phyloP scores from a whole-genome alignment of 2,797 vertebrate species.

The Betta splendens region DNA sequence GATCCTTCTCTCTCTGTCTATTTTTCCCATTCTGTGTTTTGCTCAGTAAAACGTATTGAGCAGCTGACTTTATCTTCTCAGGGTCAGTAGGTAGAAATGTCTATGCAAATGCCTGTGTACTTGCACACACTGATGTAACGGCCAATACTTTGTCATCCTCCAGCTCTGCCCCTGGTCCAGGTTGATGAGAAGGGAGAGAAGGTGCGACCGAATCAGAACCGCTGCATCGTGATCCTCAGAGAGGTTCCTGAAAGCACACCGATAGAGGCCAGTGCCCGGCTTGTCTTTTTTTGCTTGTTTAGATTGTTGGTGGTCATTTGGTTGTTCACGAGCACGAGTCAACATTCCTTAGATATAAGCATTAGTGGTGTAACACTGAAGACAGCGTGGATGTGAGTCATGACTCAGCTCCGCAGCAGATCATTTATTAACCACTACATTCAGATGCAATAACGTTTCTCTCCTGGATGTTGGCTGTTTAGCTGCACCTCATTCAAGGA shows the following conservation, averaged over 20 bases:
- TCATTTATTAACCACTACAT: not conserved
- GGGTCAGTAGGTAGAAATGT: too few species aligned
- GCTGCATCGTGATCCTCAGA: slow-evolving; percentile 97
- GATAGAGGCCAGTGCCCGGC: slow-evolving; percentile 85
- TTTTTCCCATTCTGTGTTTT: too few species aligned
- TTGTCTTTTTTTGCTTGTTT: not conserved
- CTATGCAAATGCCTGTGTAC: too few species aligned
- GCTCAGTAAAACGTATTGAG: too few species aligned
- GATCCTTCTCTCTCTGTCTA: too few species aligned
- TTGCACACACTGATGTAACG: too few species aligned
- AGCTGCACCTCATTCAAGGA: not conserved
- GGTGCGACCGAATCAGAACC: slow-evolving; percentile 99
- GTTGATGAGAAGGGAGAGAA: slow-evolving; percentile 99
- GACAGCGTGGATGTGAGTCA: not conserved
- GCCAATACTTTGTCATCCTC: slow-evolving; percentile 11
- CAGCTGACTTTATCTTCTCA: too few species aligned
- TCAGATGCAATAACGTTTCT: too few species aligned
- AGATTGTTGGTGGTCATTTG: not conserved
- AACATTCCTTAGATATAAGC: not conserved
- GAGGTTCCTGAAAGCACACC: slow-evolving; percentile 96
- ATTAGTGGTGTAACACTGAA: not conserved
- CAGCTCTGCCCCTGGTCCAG: slow-evolving; percentile 98
- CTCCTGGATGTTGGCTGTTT: not conserved
- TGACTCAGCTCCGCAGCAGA: not conserved
- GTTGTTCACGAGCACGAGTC: not conserved